Evolutionary conservation across 1,140 invertebrate species (phyloP), one percentile per base, ranked within the genome.

Genomic region (Maconellicoccus hirsutus): DNA sequence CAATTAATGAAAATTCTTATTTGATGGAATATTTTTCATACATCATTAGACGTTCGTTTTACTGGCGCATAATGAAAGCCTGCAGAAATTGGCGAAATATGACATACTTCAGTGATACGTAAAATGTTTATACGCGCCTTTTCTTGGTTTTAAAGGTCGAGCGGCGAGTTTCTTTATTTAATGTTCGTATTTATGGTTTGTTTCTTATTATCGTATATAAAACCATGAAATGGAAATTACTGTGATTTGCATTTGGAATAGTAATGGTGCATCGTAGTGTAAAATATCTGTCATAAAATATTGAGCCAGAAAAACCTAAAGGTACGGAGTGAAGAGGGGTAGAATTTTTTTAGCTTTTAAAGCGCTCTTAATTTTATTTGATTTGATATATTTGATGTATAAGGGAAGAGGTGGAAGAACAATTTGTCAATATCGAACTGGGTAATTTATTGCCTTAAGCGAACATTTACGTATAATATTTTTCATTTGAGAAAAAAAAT

Each of bases 181-280:
- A 52, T 52, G 42, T 16, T 52, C 42, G 42, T 52, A 52, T 52
- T 52, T 52, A 52, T 52, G 42, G 42, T 19, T 52, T 52, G 42
- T 52, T 19, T 52, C 42, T 14, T 52, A 52, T 52, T 52, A 16
- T 52, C 42, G 42, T 16, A 16, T 19, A 52, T 52, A 52, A 52
- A 52, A 52, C 42, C 42, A 52, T 19, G 42, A 52, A 52, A 52
- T 52, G n/a, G 42, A 52, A 52, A 52, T 52, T 52, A 52, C n/a
- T 33, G 29, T 6, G 29, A 52, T 52, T 52, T 19, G 42, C n/a
- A 52, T 52, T 52, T 3, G 42, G n/a, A 52, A 52, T 52, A 52
- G n/a, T 52, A 52, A 52, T 52, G 42, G n/a, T 52, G 42, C 42
- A 19, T 52, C 29, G 29, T 33, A 33, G 29, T 33, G 29, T 33